These are phyloP conservation scores for Karalla daura DNA, from an alignment of 2,797 vertebrate genomes.

Conservation along the genomic window DNA sequence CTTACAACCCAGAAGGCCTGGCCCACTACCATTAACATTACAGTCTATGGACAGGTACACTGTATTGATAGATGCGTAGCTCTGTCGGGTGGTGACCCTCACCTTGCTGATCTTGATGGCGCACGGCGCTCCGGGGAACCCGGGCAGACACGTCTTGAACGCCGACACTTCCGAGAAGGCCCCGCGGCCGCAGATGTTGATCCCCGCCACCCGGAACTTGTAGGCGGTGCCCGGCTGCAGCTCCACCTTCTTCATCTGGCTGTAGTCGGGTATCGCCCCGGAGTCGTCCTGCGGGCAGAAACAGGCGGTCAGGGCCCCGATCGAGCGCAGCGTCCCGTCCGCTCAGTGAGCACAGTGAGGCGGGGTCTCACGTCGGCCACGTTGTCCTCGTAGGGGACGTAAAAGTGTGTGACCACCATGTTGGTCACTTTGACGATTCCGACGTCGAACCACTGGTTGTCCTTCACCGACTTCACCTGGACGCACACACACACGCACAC, in stretches of 20 bases:
- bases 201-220: slow-evolving; percentile 90
- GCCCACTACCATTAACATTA: no score
- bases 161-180: slow-evolving; percentile 91
- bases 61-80: no score
- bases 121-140: slow-evolving; percentile 92
- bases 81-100: not conserved
- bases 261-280: slow-evolving; percentile 85
- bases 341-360: no score
- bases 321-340: no score
- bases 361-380: slow-evolving; percentile 40
- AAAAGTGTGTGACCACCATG: slow-evolving; percentile 88
- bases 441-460: slow-evolving; percentile 89
- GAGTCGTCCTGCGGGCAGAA: slow-evolving; percentile 83
- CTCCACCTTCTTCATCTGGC: slow-evolving; percentile 88
- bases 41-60: no score
- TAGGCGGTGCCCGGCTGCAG: slow-evolving; percentile 91
- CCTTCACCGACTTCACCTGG: slow-evolving; percentile 77
- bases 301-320: not conserved
- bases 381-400: slow-evolving; percentile 50
- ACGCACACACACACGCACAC: not conserved
- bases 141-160: slow-evolving; percentile 93
- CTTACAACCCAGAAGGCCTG: no score
- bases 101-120: slow-evolving; percentile 96
- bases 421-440: slow-evolving; percentile 89
- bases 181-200: slow-evolving; percentile 91